Conservation (phyloP, 2,888 invertebrate species). For the Gisinianus flammeolus region DNA sequence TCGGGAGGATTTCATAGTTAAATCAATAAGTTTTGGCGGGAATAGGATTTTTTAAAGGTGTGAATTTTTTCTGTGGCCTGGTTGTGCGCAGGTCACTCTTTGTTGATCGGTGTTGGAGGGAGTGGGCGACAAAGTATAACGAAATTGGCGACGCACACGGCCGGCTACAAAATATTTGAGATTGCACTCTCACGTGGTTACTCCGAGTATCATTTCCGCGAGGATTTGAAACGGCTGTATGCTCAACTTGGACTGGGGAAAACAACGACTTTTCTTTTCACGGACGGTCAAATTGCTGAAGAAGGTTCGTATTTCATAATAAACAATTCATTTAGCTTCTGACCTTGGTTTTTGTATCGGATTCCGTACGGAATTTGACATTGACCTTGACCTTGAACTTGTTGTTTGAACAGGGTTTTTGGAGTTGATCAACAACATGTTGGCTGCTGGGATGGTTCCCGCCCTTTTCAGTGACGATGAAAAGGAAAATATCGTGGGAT, state of each 20-base stretch:
- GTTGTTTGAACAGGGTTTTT: too few relatives aligned
- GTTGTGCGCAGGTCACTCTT: conserved; percentile 71
- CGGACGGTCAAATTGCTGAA: conserved; percentile 74
- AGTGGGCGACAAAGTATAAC: conserved; percentile 86
- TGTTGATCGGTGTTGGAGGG: conserved; percentile 88
- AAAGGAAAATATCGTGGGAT: conserved; percentile 77
- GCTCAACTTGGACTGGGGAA: conserved; percentile 77
- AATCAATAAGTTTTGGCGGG: not conserved
- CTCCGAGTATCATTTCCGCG: conserved; percentile 80
- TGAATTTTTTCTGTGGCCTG: too few relatives aligned
- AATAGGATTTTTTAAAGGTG: not conserved
- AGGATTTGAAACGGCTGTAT: conserved; percentile 83
- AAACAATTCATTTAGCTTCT: conserved; percentile 17
- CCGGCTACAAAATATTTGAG: conserved; percentile 74
- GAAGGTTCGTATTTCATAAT: too few relatives aligned
- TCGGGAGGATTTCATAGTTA: not conserved
- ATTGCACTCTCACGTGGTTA: conserved; percentile 85
- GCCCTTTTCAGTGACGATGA: conserved; percentile 87
- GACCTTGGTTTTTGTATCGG: not conserved
- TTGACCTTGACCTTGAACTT: conserved; percentile 45
- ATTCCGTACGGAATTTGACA: not conserved
- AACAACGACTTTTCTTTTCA: conserved; percentile 76
- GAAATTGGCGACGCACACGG: conserved; percentile 80
- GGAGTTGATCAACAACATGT: conserved; percentile 88
- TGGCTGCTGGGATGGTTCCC: conserved; percentile 87